Conservation (phyloP, 1,140 invertebrate species). For the Sminthurides bifidus region DNA sequence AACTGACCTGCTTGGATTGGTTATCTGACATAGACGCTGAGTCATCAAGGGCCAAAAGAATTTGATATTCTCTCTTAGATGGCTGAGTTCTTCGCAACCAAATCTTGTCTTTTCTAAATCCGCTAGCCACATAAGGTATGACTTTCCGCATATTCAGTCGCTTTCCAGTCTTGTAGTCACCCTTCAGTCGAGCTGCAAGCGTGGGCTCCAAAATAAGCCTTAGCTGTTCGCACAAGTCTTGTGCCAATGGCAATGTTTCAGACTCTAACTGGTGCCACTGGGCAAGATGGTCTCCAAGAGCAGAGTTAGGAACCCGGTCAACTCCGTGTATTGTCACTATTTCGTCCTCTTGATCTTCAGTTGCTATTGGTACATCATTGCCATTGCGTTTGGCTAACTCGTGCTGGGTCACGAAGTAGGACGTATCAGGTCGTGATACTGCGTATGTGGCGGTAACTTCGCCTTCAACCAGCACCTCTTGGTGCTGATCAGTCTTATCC, state of each 20-base stretch:
- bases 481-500: conserved; percentile 31
- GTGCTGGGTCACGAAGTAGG: too few species aligned
- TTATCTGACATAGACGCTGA: conserved; percentile 87
- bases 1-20: conserved; percentile 59
- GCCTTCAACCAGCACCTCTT: conserved; percentile 59
- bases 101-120: conserved; percentile 98
- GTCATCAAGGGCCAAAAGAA: conserved; percentile 92
- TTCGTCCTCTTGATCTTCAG: conserved; percentile 15
- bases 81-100: conserved; percentile 94
- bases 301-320: too few species aligned
- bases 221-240: conserved; percentile 86
- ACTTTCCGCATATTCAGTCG: conserved; percentile 95
- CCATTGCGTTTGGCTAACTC: too few species aligned
- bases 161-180: conserved; percentile 92
- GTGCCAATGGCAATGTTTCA: conserved; percentile 55
- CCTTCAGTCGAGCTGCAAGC: conserved; percentile 75
- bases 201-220: conserved; percentile 90
- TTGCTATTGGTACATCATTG: too few species aligned
- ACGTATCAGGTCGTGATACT: conserved; percentile 55
- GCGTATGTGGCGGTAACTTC: conserved; percentile 54
- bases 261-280: conserved; percentile 43
- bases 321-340: conserved; percentile 34
- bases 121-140: conserved; percentile 96
- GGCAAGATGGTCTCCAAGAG: conserved; percentile 17
- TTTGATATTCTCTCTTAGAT: conserved; percentile 91